These are phyloP conservation scores for Brotula barbata DNA, from an alignment of 2,797 vertebrate species.

Conservation along the genomic window DNA sequence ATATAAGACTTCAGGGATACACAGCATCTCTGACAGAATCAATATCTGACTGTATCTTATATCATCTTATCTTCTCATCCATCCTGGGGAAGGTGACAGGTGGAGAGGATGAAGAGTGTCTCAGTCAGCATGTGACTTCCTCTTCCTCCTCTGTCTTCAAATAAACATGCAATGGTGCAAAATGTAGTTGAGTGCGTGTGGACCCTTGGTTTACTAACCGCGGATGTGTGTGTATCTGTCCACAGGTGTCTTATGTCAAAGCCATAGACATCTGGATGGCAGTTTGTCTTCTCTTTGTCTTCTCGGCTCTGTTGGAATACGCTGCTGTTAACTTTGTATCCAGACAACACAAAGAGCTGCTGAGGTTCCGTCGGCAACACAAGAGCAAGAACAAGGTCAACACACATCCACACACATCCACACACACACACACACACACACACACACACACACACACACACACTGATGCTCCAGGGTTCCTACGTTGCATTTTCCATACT, in stretches of 20 bases:
- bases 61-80: too few relatives aligned
- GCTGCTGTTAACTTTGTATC: conserved; percentile 98
- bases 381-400: conserved; percentile 89
- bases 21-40: too few relatives aligned
- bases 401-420: accelerated
- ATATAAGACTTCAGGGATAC: too few relatives aligned
- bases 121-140: too few relatives aligned
- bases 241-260: conserved; percentile 95
- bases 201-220: too few relatives aligned
- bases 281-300: conserved; percentile 95
- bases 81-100: too few relatives aligned
- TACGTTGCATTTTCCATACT: too few relatives aligned
- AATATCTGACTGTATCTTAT: too few relatives aligned
- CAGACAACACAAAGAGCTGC: conserved; percentile 94
- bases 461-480: not conserved
- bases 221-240: conserved; percentile 17
- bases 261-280: conserved; percentile 99
- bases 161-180: too few relatives aligned
- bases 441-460: not conserved
- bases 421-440: not conserved
- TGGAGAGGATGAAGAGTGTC: too few relatives aligned
- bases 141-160: too few relatives aligned
- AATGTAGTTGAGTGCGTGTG: too few relatives aligned
- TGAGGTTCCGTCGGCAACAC: conserved; percentile 85
- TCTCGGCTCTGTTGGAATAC: conserved; percentile 94